These are phyloP conservation scores for Characodon lateralis DNA, from an alignment of 2,797 vertebrate genomes.

Conservation along the genomic window DNA sequence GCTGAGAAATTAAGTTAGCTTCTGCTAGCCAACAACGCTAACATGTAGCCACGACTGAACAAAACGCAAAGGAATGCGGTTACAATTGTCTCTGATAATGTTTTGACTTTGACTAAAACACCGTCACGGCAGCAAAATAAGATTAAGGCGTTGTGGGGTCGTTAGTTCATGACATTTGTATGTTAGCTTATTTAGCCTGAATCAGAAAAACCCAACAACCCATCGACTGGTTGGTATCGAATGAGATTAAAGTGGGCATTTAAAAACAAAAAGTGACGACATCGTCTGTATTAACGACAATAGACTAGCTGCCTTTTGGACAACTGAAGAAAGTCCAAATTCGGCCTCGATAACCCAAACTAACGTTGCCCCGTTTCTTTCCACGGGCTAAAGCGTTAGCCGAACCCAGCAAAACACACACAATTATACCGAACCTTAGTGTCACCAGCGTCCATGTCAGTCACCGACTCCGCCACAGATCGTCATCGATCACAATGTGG, in stretches of 20 bases:
- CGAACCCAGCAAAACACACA: constrained; percentile 4
- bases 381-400: constrained; percentile 29
- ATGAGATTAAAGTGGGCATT: background rate
- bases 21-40: constrained; percentile 42
- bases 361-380: background rate
- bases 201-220: constrained; percentile 18
- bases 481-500: constrained; percentile 64
- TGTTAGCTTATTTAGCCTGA: constrained; percentile 33
- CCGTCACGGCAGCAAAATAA: accelerated
- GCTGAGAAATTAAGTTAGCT: constrained; percentile 44
- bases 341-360: constrained; percentile 20
- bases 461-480: constrained; percentile 57
- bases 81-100: background rate
- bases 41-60: background rate
- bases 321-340: background rate
- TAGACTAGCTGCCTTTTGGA: accelerated
- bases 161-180: constrained; percentile 35
- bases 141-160: background rate
- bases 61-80: background rate
- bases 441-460: constrained; percentile 82
- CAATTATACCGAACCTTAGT: constrained; percentile 74
- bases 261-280: background rate
- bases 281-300: background rate
- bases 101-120: background rate
- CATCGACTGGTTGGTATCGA: background rate